phyloP scores from a whole-genome alignment of 2,888 invertebrate genomes.

The Scaeva pyrastri region DNA sequence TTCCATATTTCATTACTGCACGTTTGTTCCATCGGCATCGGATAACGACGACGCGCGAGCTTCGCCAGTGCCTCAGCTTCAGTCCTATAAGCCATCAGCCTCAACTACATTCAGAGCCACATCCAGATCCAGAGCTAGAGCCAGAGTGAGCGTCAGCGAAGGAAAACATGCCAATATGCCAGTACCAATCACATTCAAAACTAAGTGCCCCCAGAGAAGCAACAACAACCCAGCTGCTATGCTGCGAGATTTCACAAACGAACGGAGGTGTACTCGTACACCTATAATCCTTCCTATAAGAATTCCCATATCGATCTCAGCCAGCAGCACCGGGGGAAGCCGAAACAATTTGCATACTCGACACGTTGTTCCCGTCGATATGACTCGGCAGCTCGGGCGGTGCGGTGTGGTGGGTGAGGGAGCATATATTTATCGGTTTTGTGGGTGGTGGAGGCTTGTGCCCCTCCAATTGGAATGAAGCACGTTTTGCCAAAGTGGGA shows the following conservation, averaged over 20 bases:
- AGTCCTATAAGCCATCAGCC: no score
- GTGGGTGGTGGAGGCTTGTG: background rate
- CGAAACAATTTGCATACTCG: slow-evolving; percentile 68
- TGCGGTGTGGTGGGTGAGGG: background rate
- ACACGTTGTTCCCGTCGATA: slow-evolving; percentile 42
- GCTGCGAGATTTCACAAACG: slow-evolving; percentile 32
- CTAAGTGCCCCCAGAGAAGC: slow-evolving; percentile 45
- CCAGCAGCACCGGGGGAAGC: slow-evolving; percentile 49
- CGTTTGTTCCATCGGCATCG: slow-evolving; percentile 11
- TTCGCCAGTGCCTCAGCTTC: background rate
- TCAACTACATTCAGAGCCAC: background rate
- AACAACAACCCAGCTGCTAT: slow-evolving; percentile 15
- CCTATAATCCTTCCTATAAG: background rate
- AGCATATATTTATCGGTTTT: no score
- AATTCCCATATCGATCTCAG: slow-evolving; percentile 56
- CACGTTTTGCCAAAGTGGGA: slow-evolving; percentile 48
- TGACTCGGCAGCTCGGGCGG: slow-evolving; percentile 9
- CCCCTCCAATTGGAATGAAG: background rate
- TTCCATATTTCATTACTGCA: slow-evolving; percentile 47
- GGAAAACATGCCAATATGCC: slow-evolving; percentile 63
- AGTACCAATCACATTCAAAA: slow-evolving; percentile 62
- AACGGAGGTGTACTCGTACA: background rate
- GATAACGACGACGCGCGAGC: background rate
- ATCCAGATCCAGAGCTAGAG: no score
- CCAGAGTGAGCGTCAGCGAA: background rate